These are phyloP conservation scores for Hylyphantes graminicola DNA, from an alignment of 1,140 invertebrate species.

Conservation along the genomic window DNA sequence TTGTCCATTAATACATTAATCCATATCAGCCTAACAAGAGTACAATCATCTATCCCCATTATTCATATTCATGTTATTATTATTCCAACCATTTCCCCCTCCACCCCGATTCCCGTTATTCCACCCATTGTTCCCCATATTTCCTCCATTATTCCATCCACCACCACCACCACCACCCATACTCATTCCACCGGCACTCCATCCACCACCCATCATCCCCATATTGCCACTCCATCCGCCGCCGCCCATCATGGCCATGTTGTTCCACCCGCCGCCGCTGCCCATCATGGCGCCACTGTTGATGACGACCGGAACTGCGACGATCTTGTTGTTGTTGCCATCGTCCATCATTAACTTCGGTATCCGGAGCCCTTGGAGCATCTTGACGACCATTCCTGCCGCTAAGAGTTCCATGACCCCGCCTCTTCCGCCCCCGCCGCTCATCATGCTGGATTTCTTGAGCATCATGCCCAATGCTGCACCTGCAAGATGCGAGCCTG, in stretches of 20 bases:
- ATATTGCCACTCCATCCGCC: not conserved
- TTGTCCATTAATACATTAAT: too few relatives aligned
- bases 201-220: conserved; percentile 2
- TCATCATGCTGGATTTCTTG: not conserved
- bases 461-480: not conserved
- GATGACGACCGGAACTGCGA: conserved; percentile 11
- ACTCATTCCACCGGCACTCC: conserved; percentile 18
- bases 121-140: conserved; percentile 19
- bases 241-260: not conserved
- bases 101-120: conserved; percentile 13
- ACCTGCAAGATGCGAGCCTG: not conserved
- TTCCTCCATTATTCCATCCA: not conserved
- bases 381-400: conserved; percentile 25
- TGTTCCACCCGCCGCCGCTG: not conserved
- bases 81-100: not conserved
- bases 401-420: conserved; percentile 27
- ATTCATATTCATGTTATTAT: not conserved
- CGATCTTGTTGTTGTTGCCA: not conserved
- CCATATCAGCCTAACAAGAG: too few relatives aligned
- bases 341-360: conserved; percentile 12
- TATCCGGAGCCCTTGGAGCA: conserved; percentile 3
- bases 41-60: too few relatives aligned
- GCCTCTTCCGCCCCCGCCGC: not conserved
- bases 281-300: conserved; percentile 25
- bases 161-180: not conserved